Evolutionary conservation across 2,888 invertebrate species (phyloP), one percentile per base, ranked within the genome.

Genomic region (Rotaria magnacalcarata): DNA sequence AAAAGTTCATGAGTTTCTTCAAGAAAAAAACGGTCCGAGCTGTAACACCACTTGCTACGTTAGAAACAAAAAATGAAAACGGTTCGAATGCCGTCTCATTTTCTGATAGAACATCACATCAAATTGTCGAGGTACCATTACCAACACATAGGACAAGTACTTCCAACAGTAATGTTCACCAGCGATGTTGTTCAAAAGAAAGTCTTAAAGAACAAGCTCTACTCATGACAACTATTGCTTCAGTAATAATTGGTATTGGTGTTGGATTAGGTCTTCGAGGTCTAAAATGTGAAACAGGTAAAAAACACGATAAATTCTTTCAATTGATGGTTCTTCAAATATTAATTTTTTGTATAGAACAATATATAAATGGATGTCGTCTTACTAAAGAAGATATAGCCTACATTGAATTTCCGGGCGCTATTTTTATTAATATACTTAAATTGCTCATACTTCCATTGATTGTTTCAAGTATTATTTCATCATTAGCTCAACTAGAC

Each of bases 401-500:
- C 2, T 86, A 86, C 84, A 91, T 94, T 87, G 92, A 92, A 84
- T 94, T 94, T 89, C 94, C 94, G 2, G 94, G 94, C 89, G 94
- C 94, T 88, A 91, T 94, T 19, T 92, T 94, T 87, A 93, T 94
- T 93, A 91, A 93, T 87, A 92, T 93, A 90, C 91, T 94, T 86
- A 94, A 94, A 90, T 93, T 94, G 93, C 92, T 94, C 88, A 94
- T 94, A 88, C 91, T 94, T 47, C 94, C 94, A 14, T 92, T 94
- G 85, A 93, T 94, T 88, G 92, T 93, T 84, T 93, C 93, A 54
- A 93, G 93, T 85, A 92, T 94, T 85, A 93, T 94, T 86, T 92
- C 92, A 93, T 93, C 92, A 87, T 92, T 94, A 90, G 93, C 94
- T 16, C 93, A 93, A 88, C 90, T 94, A 89, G 94, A 94, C 89